Base-by-base conservation (phyloP, 2,888 invertebrate genomes). In the Tenthredo amoena region DNA sequence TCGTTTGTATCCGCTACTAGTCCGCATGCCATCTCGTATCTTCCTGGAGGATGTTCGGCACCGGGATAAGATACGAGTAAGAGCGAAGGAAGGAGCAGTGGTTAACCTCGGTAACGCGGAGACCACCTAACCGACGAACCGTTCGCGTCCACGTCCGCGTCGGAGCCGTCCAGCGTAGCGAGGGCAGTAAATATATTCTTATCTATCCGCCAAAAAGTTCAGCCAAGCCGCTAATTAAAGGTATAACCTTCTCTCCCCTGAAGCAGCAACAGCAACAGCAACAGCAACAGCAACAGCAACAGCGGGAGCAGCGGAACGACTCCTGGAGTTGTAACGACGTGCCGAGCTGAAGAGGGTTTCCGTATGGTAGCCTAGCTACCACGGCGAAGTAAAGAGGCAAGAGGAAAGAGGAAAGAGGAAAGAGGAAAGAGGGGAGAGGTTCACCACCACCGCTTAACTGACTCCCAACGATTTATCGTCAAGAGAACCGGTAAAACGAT, bases 141-240 rank as follows among this genome's bases (percentile, higher is more conserved):
- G 37, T 43, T 43, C 10, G 40, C 40, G 40, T 37, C 81, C 21
- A 21, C 62, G 81, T 37, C 62, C 18, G 62, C 18, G 62, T 40
- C 12, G 37, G 21, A 62, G 15, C 40, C 40, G 26, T 81, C 58
- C 26, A 43, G 31, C 47, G 43, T 26, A 12, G 68, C 21, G 26
- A 47, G 81, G 87, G 90, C 88, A 89, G 89, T 91, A 90, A 91
- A 91, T 92, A 91, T 89, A 89, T 89, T 89, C 91, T 92, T 92
- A 92, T 92, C 92, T 92, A 90, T 92, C 88, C 88, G 88, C 91
- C 90, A 89, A 92, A 92, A 92, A 90, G 91, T 90, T 91, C 87
- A 89, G 89, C 88, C 88, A 87, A 89, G 88, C 89, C 89, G 89
- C 90, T 92, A 92, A 92, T 92, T 91, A 91, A 91, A 91, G 90